Conservation (phyloP, 2,888 invertebrate species). For the Elmis aenea region DNA sequence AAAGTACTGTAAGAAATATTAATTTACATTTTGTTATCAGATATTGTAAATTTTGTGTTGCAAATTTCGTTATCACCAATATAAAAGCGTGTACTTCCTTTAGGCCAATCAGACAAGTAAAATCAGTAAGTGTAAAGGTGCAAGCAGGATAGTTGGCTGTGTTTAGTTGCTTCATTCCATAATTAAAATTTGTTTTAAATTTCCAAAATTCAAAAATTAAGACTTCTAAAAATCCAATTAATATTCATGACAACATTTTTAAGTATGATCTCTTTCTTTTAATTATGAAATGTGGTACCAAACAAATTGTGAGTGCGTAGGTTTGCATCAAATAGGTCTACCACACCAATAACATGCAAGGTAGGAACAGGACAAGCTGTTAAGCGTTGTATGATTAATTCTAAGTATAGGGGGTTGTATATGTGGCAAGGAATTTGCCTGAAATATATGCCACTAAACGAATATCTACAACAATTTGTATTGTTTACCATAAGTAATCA, state of each 20-base stretch:
- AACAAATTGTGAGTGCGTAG: slow-evolving; percentile 6
- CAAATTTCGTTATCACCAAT: no score
- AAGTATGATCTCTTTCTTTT: no score
- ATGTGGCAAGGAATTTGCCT: no score
- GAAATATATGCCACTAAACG: slow-evolving; percentile 9
- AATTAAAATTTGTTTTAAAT: not conserved
- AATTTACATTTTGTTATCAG: no score
- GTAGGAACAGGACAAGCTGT: slow-evolving; percentile 11
- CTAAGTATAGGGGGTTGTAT: slow-evolving; percentile 3
- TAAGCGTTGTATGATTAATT: slow-evolving; percentile 11
- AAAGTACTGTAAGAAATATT: no score
- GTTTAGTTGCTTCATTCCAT: not conserved
- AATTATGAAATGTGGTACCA: slow-evolving; percentile 2
- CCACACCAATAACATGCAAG: slow-evolving; percentile 24
- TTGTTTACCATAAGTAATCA: no score
- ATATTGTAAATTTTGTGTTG: no score
- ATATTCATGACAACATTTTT: not conserved
- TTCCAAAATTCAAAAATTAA: not conserved
- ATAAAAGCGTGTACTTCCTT: no score
- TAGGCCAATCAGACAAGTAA: slow-evolving; percentile 40
- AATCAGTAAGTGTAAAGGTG: slow-evolving; percentile 22
- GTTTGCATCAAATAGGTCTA: slow-evolving; percentile 14
- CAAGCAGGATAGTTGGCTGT: slow-evolving; percentile 4
- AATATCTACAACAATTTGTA: slow-evolving; percentile 1
- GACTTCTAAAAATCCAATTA: not conserved